Evolutionary conservation across 2,797 vertebrate genomes (phyloP), one percentile per base, ranked within the genome.

Genomic region (Lacerta viridis): DNA sequence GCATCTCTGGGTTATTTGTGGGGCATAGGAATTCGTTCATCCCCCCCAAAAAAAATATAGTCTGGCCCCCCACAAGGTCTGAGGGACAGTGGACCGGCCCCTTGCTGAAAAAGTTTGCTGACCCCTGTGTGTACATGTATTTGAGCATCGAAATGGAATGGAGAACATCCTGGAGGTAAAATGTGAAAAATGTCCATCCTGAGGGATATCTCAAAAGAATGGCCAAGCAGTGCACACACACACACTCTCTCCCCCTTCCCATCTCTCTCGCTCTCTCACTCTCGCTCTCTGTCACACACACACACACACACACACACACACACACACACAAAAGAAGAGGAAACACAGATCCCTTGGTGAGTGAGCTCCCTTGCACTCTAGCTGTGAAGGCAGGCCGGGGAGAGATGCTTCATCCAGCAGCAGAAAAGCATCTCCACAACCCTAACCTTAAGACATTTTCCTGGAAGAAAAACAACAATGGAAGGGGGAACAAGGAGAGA

Each of bases 391-490:
- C 68, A 36, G 59, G 82, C 68, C 88, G 0, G 7, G 3, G 90
- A 85, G 75, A 76, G 84, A 17, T 41, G 74, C 59, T 4, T 39
- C 83, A 86, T 80, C 0, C 0, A 59, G 61, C 20, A 1, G 72
- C 39, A 84, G 72, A 17, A 55, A n/a, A 87, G 36, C 36, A 33
- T 80, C 89, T 46, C 86, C 76, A 7, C 75, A 20, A 2, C n/a
- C 89, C 77, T 89, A 83, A 89, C 90, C 83, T 90, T n/a, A 69
- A 80, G 84, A 83, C 90, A 91, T 91, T 91, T 86, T 87, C 88
- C 85, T 23, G 59, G 59, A 77, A 89, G 90, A 23, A 80, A 83
- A 41, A 88, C 68, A 92, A 33, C 33, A 18, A 17, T 81, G 43
- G 68, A 82, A 71, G 90, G 39, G 27, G 17, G 10, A 46, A 5